Percentiles rank a stretch among this genome's conserved stretches.
Evolutionary conservation across 2,888 invertebrate genomes (phyloP).

Genomic region (Meganola albula): DNA sequence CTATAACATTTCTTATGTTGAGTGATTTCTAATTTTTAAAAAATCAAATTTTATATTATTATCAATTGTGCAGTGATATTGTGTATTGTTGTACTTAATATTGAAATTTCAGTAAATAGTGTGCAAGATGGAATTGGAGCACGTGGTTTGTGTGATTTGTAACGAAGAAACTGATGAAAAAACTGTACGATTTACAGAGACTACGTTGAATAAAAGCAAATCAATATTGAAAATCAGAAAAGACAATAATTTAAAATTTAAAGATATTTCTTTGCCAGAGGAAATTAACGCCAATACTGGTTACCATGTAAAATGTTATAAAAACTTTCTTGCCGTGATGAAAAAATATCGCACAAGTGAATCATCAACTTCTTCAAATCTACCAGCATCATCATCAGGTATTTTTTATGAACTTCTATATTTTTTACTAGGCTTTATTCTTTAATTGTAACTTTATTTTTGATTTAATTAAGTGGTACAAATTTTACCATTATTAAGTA

Average conservation of each 20-base stretch:
- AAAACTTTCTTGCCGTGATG: slow-evolving; percentile 15
- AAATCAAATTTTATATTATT: slow-evolving; percentile 1
- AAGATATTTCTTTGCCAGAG: slow-evolving; percentile 17
- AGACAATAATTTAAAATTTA: slow-evolving; percentile 14
- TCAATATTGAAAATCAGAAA: slow-evolving; percentile 15
- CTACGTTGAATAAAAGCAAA: slow-evolving; percentile 15
- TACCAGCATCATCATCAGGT: slow-evolving; percentile 9
- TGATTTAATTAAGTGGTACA: slow-evolving; percentile 4
- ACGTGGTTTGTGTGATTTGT: slow-evolving; percentile 18
- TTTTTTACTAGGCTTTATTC: slow-evolving; percentile 1
- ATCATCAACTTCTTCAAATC: slow-evolving; percentile 10
- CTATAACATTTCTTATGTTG: slow-evolving; percentile 1
- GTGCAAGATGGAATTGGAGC: slow-evolving; percentile 16
- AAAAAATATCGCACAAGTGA: slow-evolving; percentile 13
- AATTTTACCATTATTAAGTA: slow-evolving; percentile 4
- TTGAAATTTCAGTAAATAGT: slow-evolving; percentile 15
- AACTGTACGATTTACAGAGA: slow-evolving; percentile 14
- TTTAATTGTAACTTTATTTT: slow-evolving; percentile 5
- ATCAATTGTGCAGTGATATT: slow-evolving; percentile 7
- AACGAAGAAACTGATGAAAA: slow-evolving; percentile 17
- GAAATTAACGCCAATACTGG: slow-evolving; percentile 15
- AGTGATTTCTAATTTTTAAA: background rate
- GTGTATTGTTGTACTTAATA: slow-evolving; percentile 5
- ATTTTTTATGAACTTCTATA: slow-evolving; percentile 9
- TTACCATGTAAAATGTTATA: slow-evolving; percentile 16